Percentiles rank a stretch among this genome's conserved stretches.
These are phyloP conservation scores for Bungarus multicinctus DNA, from an alignment of 2,113 vertebrate genomes.

Conservation along the genomic window DNA sequence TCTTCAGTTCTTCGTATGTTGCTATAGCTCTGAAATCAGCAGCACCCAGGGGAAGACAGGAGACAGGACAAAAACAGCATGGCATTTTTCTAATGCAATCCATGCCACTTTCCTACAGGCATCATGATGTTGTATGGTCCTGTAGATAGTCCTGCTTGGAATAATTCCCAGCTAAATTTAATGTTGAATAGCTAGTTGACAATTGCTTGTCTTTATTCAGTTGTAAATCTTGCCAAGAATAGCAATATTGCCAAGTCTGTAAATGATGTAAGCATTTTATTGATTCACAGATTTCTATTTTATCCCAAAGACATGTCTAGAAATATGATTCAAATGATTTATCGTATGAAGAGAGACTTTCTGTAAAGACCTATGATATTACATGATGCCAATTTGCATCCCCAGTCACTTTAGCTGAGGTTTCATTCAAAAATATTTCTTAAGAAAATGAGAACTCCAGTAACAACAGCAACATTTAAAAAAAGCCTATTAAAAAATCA, in stretches of 20 bases:
- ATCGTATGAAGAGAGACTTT: conserved; percentile 33
- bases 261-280: conserved; percentile 31
- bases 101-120: background rate
- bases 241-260: conserved; percentile 32
- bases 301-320: conserved; percentile 39
- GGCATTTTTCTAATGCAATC: background rate
- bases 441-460: conserved; percentile 45
- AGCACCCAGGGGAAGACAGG: background rate
- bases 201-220: background rate
- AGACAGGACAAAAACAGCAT: background rate
- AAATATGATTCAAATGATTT: conserved; percentile 38
- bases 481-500: conserved; percentile 24
- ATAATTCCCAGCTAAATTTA: conserved; percentile 5
- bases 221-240: conserved; percentile 40
- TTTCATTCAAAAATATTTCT: conserved; percentile 52
- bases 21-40: background rate
- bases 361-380: conserved; percentile 36
- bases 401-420: conserved; percentile 24
- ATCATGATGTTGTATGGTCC: background rate
- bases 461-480: conserved; percentile 35
- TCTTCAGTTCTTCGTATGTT: background rate
- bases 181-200: conserved; percentile 17
- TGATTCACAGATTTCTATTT: conserved; percentile 31
- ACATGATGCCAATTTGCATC: conserved; percentile 36
- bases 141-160: background rate